Base-by-base conservation (phyloP, 1,140 invertebrate species). In the Ruditapes philippinarum region DNA sequence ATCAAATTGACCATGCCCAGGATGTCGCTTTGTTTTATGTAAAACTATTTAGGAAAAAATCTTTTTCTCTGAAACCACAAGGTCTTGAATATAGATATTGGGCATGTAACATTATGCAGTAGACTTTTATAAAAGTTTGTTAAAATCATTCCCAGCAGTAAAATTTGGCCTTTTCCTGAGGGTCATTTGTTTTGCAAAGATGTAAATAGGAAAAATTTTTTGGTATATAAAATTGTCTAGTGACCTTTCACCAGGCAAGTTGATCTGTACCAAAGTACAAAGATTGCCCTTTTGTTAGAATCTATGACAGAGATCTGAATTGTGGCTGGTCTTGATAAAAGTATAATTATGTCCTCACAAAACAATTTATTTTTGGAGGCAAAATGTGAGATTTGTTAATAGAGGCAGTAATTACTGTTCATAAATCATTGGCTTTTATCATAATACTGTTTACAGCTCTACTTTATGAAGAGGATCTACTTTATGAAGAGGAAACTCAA, bases 381-480 rank as follows among this genome's bases (percentile, higher is more conserved):
- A 65, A 65, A 65, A 65, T 65, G 60, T 65, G 60, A n/a, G 60
- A 65, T 9, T 65, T 65, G 60, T 65, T 65, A 65, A 65, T n/a
- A 65, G 60, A 65, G 60, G 60, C 60, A 65, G n/a, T 65, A 65
- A 65, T 65, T 25, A 65, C 60, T 65, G 60, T 65, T 65, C 60
- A 65, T 65, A 33, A 65, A 65, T 65, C 60, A 65, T 65, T 65
- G 60, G 60, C n/a, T 65, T 65, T 65, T 65, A 65, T 65, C n/a
- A 65, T 65, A 65, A 65, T 65, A 65, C 60, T 65, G 60, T 65
- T 65, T 65, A 65, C 60, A 65, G 60, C n/a, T n/a, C n/a, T n/a
- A n/a, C n/a, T n/a, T n/a, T n/a, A n/a, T n/a, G n/a, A n/a, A n/a
- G n/a, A n/a, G n/a, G n/a, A 65, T 65, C 60, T 65, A 11, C 60